Base-by-base conservation (phyloP, 64 coral and sea anemone species). In the Montipora sp. region DNA sequence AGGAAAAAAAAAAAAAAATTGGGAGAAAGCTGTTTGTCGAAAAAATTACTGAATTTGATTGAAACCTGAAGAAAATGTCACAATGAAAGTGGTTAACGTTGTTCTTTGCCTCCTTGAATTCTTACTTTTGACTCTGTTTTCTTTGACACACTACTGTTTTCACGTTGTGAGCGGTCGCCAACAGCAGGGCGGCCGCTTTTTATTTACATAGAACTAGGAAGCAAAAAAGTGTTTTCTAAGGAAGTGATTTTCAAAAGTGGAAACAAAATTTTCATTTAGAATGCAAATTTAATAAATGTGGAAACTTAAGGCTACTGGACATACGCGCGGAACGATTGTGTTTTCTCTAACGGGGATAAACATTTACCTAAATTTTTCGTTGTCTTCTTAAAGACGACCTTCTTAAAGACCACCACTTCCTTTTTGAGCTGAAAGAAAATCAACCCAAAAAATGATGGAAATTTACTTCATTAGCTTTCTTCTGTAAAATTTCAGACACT, bases 221-320 rank as follows among this genome's bases (percentile, higher is more conserved):
- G 44, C 43, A 47, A 63, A 27, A 45, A 15, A 50, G 19, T 85
- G 60, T 71, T 70, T 71, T 14, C 47, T 85, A 1, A 85, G 82
- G 82, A 85, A 85, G 82, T 85, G 65, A 85, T 85, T 85, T 85
- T 85, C 63, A 72, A 85, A 85, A 66, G 59, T 63, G 44, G 61
- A 47, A 48, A 68, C 82, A 71, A 69, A 71, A 50, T 47, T 63
- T 85, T 85, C 61, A 85, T 85, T 70, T 85, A 19, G 44, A 20
- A 85, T 85, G 82, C 82, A 85, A 85, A 85, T 85, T 85, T 85
- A 48, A 71, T 50, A 70, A 85, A 50, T 11, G 45, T 50, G 63
- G n/a, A 71, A 71, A 22, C 66, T 85, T 43, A 85, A 48, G 65
- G 66, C 16, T 18, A 48, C 44, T 20, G 46, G 82, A 85, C 70